Percentiles rank a stretch among this genome's conserved stretches.
These are phyloP conservation scores for Uromys caudimaculatus DNA, from an alignment of 2,797 vertebrate species.

Conservation along the genomic window DNA sequence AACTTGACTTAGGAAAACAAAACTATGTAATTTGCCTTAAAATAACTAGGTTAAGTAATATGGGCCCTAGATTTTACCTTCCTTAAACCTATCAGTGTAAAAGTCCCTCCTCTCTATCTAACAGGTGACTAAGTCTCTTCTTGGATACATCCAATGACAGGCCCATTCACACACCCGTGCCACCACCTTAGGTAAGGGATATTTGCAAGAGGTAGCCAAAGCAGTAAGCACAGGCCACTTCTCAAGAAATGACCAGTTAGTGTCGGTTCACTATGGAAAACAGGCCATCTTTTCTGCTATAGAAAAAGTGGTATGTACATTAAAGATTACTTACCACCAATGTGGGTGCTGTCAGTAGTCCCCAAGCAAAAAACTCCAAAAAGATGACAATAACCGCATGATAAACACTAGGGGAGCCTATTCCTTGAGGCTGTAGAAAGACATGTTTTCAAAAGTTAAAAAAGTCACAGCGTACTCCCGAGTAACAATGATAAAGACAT, in stretches of 20 bases:
- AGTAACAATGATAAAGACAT: constrained; percentile 10
- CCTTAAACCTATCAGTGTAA: neutral
- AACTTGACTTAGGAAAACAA: neutral
- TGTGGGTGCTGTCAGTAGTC: constrained; percentile 96
- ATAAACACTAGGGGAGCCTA: constrained; percentile 93
- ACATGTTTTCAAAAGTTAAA: constrained; percentile 46
- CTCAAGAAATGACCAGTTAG: neutral
- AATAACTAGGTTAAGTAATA: constrained; percentile 20
- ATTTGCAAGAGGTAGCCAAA: constrained; percentile 14
- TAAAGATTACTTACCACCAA: constrained; percentile 91
- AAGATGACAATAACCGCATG: constrained; percentile 99
- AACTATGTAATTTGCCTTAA: neutral
- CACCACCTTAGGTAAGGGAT: neutral
- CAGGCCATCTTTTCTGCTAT: neutral
- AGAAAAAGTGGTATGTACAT: constrained; percentile 18
- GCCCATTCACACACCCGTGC: neutral
- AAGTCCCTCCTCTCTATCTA: neutral
- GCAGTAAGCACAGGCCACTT: neutral
- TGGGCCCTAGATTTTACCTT: neutral
- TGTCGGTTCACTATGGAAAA: neutral
- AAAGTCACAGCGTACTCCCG: constrained; percentile 15
- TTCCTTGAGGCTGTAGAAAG: constrained; percentile 90
- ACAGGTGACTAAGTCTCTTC: neutral
- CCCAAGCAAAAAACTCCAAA: constrained; percentile 98
- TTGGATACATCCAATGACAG: neutral